A percentile compares a stretch with the other conserved stretches of the same genome.
Evolutionary conservation across 2,797 vertebrate species (phyloP).

Genomic region (Enteromius viviparus): DNA sequence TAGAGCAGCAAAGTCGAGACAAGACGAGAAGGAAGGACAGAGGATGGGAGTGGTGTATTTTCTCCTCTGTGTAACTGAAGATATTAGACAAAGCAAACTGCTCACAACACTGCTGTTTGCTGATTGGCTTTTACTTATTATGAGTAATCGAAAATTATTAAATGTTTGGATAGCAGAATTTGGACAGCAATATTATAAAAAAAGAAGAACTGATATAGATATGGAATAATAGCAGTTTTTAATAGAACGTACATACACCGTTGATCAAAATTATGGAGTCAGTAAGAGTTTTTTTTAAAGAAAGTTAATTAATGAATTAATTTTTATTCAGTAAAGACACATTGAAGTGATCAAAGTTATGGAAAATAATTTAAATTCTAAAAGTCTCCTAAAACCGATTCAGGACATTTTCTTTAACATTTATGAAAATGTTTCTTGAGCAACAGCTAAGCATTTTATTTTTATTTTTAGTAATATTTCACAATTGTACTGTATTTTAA

Average conservation of each 20-base stretch:
- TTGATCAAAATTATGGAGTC: neutral
- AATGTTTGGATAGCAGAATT: neutral
- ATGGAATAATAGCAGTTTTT: neutral
- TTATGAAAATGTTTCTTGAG: neutral
- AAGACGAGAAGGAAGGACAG: constrained; percentile 3
- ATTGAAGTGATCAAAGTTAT: neutral
- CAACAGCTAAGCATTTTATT: neutral
- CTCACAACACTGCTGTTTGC: neutral
- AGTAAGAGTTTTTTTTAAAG: neutral
- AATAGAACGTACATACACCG: neutral
- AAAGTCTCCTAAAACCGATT: neutral
- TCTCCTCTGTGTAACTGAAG: neutral
- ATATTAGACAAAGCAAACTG: neutral
- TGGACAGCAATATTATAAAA: neutral
- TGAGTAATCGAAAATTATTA: neutral
- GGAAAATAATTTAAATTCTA: neutral
- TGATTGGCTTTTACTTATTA: neutral
- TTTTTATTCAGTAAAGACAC: neutral
- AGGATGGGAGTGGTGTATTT: constrained; percentile 15
- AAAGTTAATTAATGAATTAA: too few species aligned
- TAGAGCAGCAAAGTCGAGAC: neutral
- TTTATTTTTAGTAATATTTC: neutral
- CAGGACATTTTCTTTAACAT: neutral
- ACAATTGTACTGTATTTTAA: neutral
- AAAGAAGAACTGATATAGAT: neutral